Conservation (phyloP, 2,888 invertebrate species). For the Thymelicus acteon region DNA sequence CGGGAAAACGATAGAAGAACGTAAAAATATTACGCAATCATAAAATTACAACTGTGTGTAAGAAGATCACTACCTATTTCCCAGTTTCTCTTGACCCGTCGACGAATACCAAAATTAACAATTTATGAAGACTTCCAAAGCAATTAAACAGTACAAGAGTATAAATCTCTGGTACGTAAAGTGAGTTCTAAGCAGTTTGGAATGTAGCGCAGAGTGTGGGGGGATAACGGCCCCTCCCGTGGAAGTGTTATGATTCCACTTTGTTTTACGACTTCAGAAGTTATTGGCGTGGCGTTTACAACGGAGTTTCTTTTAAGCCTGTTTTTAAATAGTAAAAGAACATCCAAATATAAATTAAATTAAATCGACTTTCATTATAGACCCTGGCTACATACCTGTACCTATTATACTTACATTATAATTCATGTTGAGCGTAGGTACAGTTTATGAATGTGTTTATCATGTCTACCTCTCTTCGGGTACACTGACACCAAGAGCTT, state of each 20-base stretch:
- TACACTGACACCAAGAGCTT: too few relatives aligned
- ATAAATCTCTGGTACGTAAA: constrained; percentile 3
- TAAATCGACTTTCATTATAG: too few relatives aligned
- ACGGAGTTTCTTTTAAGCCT: not conserved
- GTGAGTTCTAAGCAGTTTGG: constrained; percentile 6
- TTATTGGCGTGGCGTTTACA: not conserved
- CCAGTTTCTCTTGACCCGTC: not conserved
- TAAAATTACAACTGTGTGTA: not conserved
- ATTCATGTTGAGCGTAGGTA: too few relatives aligned
- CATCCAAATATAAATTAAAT: too few relatives aligned
- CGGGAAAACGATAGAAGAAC: too few relatives aligned
- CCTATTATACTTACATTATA: too few relatives aligned
- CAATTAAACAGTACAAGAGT: constrained; percentile 4
- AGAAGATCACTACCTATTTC: not conserved
- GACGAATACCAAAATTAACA: not conserved
- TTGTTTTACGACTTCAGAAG: constrained; percentile 6
- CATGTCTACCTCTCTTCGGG: too few relatives aligned
- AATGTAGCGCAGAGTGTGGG: not conserved
- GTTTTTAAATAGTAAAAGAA: not conserved
- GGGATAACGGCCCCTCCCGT: not conserved
- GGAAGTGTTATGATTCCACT: constrained; percentile 9
- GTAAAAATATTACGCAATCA: too few relatives aligned
- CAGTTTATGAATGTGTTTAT: too few relatives aligned
- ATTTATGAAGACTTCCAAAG: constrained; percentile 7
- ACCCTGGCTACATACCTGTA: too few relatives aligned